Evolutionary conservation across 2,797 vertebrate species (phyloP), one percentile per base, ranked within the genome.

Genomic region (Gastrophryne carolinensis): DNA sequence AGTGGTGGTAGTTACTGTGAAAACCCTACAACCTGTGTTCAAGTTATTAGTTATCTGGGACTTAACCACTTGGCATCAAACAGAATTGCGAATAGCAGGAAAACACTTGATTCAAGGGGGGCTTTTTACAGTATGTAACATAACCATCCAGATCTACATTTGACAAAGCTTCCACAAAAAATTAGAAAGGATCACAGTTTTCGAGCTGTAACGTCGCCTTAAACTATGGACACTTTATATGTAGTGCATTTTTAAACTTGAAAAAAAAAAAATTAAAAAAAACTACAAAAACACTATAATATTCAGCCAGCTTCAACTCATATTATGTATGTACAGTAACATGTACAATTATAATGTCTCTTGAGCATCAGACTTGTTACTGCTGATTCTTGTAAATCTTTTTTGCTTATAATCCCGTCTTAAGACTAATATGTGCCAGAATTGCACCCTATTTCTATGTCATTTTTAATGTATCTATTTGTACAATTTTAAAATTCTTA

Each of bases 401-500:
- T 73, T 90, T 94, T 94, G 89, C 91, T 90, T 95, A 93, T 91
- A 87, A 94, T 95, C 87, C 94, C 92, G 93, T 98, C 93, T 92
- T 91, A 89, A 65, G 91, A 91, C 89, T 92, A 92, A 92, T 91
- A 93, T 82, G 85, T 91, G 91, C 89, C 89, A 93, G 91, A 93
- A 91, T 91, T 93, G 92, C 90, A 88, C 94, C 94, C 95, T 90
- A 92, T 98, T 98, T 98, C 94, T 97, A 97, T 96, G 95, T 98
- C 93, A 90, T 96, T 96, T 98, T 98, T 98, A 97, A 96, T 97
- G 96, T 97, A 97, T 94, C 95, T 89, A 97, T 98, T 98, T 98
- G 97, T 99, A 99, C 94, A 97, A 98, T 96, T 96, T 98, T 93
- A 96, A 98, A 95, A 92, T 95, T 97, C 94, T 98, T 99, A 98